Evolutionary conservation across 2,888 invertebrate species (phyloP), one percentile per base, ranked within the genome.

Genomic region (Tenthredo amoena): DNA sequence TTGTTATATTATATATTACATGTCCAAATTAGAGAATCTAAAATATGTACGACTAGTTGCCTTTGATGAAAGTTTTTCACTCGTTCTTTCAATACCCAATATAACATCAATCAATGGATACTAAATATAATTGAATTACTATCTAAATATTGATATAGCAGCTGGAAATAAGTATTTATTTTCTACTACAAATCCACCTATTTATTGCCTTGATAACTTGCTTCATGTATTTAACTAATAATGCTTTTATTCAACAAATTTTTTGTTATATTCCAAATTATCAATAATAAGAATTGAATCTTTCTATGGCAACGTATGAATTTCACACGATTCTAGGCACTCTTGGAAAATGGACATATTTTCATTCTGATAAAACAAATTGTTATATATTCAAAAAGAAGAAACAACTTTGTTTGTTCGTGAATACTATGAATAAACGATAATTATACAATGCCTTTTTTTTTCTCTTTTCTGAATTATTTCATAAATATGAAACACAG

Each of bases 241-340:
- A 81, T 58, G 62, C n/a, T 81, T 58, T 37, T 40, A 58, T 21
- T 10, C 1, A 9, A 5, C 9, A 43, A 43, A 43, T 47, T 47
- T 3, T 7, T n/a, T 6, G 34, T 26, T 55, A 74, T 50, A 77
- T 55, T 50, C 4, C 77, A 77, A 31, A 31, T 77, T 26, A 77
- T 77, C 0, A 31, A n/a, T 43, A 77, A 31, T 77, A 34, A 26
- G n/a, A 31, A 47, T 40, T 7, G 3, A 26, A 26, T 43, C 9
- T 47, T 76, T 47, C 3, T 55, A 47, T 76, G 26, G 76, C 76
- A 43, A 21, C 26, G 26, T 40, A 76, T 76, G 40, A 10, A 21
- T 81, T 81, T 62, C 31, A 34, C n/a, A n/a, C 31, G 21, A 81
- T 62, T 62, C 21, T 81, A 81, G 81, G 81, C 58, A 81, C 81